Evolutionary conservation across 1,140 invertebrate species (phyloP).

Genomic region (Asbolus verrucosus): DNA sequence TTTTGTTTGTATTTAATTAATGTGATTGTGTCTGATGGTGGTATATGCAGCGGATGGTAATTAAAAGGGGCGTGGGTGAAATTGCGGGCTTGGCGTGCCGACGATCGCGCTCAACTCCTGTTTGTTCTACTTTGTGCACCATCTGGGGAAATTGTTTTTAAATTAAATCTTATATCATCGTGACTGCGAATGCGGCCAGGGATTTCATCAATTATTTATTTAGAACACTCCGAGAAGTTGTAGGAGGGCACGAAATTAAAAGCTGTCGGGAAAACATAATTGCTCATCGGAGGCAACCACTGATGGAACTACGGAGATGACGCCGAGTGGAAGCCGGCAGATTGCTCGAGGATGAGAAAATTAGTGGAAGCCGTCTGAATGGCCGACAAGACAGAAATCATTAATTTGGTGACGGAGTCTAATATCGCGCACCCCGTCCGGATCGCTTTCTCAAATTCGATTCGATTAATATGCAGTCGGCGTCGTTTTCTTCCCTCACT

Average conservation of each 20-base stretch:
- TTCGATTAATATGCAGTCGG: slow-evolving; percentile 46
- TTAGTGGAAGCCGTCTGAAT: slow-evolving; percentile 47
- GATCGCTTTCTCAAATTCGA: slow-evolving; percentile 42
- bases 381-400: slow-evolving; percentile 54
- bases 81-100: no score
- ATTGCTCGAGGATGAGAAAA: slow-evolving; percentile 44
- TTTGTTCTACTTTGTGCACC: slow-evolving; percentile 46
- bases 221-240: slow-evolving; percentile 51
- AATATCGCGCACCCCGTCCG: slow-evolving; percentile 41
- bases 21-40: not conserved
- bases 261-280: slow-evolving; percentile 57
- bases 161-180: slow-evolving; percentile 54
- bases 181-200: slow-evolving; percentile 46
- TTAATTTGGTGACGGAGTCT: slow-evolving; percentile 54
- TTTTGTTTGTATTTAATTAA: slow-evolving; percentile 9
- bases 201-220: slow-evolving; percentile 56
- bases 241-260: slow-evolving; percentile 53
- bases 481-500: slow-evolving; percentile 20
- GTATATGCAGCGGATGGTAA: not conserved
- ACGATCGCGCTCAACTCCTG: no score
- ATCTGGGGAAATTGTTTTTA: slow-evolving; percentile 53
- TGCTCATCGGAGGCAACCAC: slow-evolving; percentile 53
- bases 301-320: slow-evolving; percentile 53
- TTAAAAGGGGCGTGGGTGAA: slow-evolving; percentile 4
- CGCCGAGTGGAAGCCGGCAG: slow-evolving; percentile 49